A percentile compares a stretch with the other conserved stretches of the same genome.
These are phyloP conservation scores for Imbricaverruca yamaguchii DNA, from an alignment of 2,888 invertebrate species.

Conservation along the genomic window DNA sequence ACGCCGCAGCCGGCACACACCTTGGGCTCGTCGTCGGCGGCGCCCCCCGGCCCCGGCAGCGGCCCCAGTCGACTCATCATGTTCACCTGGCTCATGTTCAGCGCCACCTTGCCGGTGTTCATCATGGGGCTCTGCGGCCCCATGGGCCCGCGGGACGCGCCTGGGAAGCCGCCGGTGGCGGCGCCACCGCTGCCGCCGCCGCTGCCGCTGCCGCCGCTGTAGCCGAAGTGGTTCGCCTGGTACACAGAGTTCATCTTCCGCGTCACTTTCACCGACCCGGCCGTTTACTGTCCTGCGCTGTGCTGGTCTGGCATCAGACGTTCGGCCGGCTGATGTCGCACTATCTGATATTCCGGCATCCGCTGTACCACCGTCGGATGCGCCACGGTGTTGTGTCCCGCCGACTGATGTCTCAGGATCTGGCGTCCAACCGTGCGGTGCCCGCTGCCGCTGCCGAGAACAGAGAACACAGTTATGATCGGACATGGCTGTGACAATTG, in stretches of 20 bases:
- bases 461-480: too few species aligned
- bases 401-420: too few species aligned
- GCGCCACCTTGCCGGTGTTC: neutral
- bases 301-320: too few species aligned
- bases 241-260: conserved; percentile 4
- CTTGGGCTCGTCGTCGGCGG: conserved; percentile 25
- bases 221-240: conserved; percentile 1
- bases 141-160: neutral
- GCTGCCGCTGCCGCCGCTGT: neutral
- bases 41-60: neutral
- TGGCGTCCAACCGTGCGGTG: too few species aligned
- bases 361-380: too few species aligned
- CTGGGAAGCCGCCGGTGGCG: neutral
- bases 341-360: too few species aligned
- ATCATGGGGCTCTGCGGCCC: neutral
- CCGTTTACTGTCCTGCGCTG: too few species aligned
- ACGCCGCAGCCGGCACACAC: conserved; percentile 81
- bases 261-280: neutral
- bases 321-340: too few species aligned
- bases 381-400: too few species aligned
- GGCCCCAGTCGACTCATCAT: conserved; percentile 5
- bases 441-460: too few species aligned
- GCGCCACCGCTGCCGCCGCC: neutral
- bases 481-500: too few species aligned
- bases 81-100: conserved; percentile 7